Base-by-base conservation (phyloP, 1,140 invertebrate species). In the Lycorma delicatula region DNA sequence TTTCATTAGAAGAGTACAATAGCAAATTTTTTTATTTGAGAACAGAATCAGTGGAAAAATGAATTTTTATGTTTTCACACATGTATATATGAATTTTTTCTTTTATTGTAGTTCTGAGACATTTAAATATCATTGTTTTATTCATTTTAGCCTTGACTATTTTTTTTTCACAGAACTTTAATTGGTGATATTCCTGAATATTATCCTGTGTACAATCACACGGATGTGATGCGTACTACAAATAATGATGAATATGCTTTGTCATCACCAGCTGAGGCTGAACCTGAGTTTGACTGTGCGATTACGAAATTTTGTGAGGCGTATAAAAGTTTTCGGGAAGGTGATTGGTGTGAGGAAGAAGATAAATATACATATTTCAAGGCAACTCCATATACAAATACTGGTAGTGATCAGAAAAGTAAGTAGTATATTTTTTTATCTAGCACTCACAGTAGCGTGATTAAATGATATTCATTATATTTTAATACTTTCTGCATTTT, bases 401-500 rank as follows among this genome's bases (percentile, higher is more conserved):
- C n/a, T n/a, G n/a, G 66, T 55, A 60, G 49, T 34, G 59, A 53
- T 52, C 65, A 66, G 54, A 71, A 67, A 63, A 64, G 72, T 73
- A 67, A 52, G 66, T 64, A n/a, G n/a, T n/a, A n/a, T n/a, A n/a
- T n/a, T n/a, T n/a, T n/a, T n/a, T n/a, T n/a, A n/a, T n/a, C n/a
- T n/a, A n/a, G n/a, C n/a, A n/a, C n/a, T n/a, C n/a, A n/a, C n/a
- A n/a, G n/a, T n/a, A n/a, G n/a, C n/a, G n/a, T n/a, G n/a, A n/a
- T n/a, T n/a, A n/a, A n/a, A n/a, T n/a, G n/a, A n/a, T n/a, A n/a
- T n/a, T n/a, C n/a, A n/a, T n/a, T n/a, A n/a, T n/a, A n/a, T n/a
- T n/a, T n/a, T n/a, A n/a, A n/a, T n/a, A n/a, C n/a, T n/a, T n/a
- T n/a, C n/a, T n/a, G n/a, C n/a, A n/a, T n/a, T n/a, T n/a, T n/a